Percentiles rank a stretch among this genome's conserved stretches.
Conservation (phyloP, 1,140 invertebrate genomes). For the Neomicropteryx cornuta region DNA sequence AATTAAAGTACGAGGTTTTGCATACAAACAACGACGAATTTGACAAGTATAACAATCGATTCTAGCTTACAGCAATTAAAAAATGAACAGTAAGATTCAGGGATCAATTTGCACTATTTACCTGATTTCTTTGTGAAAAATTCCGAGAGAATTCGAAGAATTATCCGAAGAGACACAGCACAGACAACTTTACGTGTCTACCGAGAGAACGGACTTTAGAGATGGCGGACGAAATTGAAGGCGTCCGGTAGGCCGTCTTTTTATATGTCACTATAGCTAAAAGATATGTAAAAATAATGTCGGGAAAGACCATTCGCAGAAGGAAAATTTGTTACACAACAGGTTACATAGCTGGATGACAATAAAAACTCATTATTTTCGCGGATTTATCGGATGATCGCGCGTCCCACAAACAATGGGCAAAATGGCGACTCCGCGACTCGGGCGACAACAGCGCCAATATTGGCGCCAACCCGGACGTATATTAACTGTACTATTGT, state of each 20-base stretch:
- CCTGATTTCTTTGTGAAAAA: slow-evolving; percentile 10
- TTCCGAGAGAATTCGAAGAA: slow-evolving; percentile 12
- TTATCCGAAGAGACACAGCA: slow-evolving; percentile 12
- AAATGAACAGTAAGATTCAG: slow-evolving; percentile 4
- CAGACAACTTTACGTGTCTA: slow-evolving; percentile 14
- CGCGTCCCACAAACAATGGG: slow-evolving; percentile 11
- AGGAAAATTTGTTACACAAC: slow-evolving; percentile 9
- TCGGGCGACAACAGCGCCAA: no score
- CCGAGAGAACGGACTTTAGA: slow-evolving; percentile 12
- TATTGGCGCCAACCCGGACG: no score
- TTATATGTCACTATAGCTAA: slow-evolving; percentile 8
- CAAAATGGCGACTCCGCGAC: slow-evolving; percentile 14
- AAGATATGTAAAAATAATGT: slow-evolving; percentile 7
- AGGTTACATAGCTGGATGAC: slow-evolving; percentile 10
- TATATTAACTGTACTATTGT: no score
- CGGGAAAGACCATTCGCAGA: slow-evolving; percentile 1
- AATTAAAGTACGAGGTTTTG: slow-evolving; percentile 13
- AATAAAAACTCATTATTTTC: slow-evolving; percentile 9
- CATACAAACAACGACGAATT: slow-evolving; percentile 12
- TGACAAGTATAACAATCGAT: slow-evolving; percentile 8
- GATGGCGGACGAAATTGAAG: slow-evolving; percentile 12
- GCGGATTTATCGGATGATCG: slow-evolving; percentile 8
- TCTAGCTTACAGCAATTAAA: slow-evolving; percentile 5
- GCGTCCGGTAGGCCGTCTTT: slow-evolving; percentile 11
- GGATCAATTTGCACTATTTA: slow-evolving; percentile 10